phyloP scores from a whole-genome alignment of 2,797 vertebrate genomes.

The Trachurus trachurus region DNA sequence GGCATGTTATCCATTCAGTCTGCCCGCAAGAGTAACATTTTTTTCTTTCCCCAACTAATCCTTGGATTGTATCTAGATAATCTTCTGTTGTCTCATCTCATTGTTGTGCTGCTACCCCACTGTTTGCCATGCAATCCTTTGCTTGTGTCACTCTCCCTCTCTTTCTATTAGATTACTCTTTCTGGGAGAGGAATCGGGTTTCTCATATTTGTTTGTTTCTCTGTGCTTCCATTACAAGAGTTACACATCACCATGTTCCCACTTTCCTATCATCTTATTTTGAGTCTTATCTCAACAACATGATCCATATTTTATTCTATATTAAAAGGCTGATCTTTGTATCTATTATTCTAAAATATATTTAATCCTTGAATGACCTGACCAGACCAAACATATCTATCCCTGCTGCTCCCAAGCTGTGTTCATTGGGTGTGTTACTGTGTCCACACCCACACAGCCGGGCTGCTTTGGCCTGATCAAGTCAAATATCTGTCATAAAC shows the following conservation, averaged over 20 bases:
- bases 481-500: neutral
- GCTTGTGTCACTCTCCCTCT: conserved; percentile 28
- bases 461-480: neutral
- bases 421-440: neutral
- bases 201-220: conserved; percentile 40
- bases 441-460: neutral
- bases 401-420: too few relatives aligned
- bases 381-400: neutral
- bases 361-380: neutral
- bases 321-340: neutral
- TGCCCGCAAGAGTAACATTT: neutral
- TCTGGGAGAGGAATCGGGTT: conserved; percentile 57
- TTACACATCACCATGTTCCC: neutral
- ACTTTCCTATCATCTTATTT: neutral
- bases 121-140: conserved; percentile 2
- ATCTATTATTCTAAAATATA: neutral
- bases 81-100: neutral
- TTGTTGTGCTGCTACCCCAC: conserved; percentile 10
- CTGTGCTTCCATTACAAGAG: conserved; percentile 18
- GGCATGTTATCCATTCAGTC: neutral
- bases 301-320: neutral
- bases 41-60: neutral
- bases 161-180: conserved; percentile 56
- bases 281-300: neutral
- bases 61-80: neutral